Percentiles rank a stretch among this genome's conserved stretches.
Conservation (phyloP, 1,140 invertebrate genomes). For the Meloidogyne floridensis region DNA sequence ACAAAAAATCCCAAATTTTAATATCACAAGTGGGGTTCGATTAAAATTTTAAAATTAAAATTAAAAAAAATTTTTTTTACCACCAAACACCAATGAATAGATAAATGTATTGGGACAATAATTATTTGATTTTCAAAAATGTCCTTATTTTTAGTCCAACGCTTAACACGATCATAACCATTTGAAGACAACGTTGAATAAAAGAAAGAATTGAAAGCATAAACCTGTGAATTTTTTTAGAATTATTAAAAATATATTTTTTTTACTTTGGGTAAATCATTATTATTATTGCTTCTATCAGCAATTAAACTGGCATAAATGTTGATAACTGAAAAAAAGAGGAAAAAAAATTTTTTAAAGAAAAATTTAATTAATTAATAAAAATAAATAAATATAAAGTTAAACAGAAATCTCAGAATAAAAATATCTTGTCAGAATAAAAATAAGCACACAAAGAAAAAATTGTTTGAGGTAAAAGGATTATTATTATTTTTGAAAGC, state of each 20-base stretch:
- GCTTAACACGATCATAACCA: conserved; percentile 76
- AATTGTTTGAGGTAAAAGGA: too few species aligned
- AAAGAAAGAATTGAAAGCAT: conserved; percentile 94
- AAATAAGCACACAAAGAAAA: too few species aligned
- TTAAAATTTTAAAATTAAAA: neutral
- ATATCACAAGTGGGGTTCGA: too few species aligned
- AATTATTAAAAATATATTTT: neutral
- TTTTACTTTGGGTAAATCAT: conserved; percentile 52
- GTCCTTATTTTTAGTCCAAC: conserved; percentile 88
- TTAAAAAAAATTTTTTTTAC: conserved; percentile 60
- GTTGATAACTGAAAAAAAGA: conserved; percentile 76
- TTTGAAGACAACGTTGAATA: conserved; percentile 80
- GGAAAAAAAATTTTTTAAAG: neutral
- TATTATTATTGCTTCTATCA: conserved; percentile 72
- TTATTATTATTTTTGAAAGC: too few species aligned
- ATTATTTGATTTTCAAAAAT: conserved; percentile 82
- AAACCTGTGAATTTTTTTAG: conserved; percentile 70
- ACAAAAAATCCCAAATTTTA: too few species aligned
- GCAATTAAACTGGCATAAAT: conserved; percentile 87
- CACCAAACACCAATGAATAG: conserved; percentile 93
- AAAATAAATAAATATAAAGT: too few species aligned
- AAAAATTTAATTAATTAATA: neutral
- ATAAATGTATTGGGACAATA: conserved; percentile 88
- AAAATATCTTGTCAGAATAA: neutral
- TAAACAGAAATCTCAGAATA: too few species aligned